Evolutionary conservation across 2,113 vertebrate species (phyloP), one percentile per base, ranked within the genome.

Genomic region (Colistium nudipinnis): DNA sequence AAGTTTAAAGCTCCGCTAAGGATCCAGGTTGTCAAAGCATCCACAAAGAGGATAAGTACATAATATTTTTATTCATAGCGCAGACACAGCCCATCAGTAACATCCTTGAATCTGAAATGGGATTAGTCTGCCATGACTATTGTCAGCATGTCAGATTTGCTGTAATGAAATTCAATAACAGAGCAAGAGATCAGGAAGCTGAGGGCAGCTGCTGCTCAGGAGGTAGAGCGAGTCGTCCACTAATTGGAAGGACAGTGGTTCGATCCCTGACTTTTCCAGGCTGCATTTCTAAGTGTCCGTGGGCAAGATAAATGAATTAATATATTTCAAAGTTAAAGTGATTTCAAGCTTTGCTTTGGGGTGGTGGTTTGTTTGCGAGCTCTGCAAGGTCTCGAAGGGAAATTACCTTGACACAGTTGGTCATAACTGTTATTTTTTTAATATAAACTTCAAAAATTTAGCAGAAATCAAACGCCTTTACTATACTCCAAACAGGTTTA

Each of bases 141-240:
- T 69, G 54, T 61, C 44, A 70, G 52, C 31, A 24, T 71, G 52
- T 74, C 67, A 79, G 56, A 71, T 77, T 74, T 76, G 7, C 57
- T 61, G 61, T 28, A 49, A 16, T 41, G 49, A 20, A 76, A 79
- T 63, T 68, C 45, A 74, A 43, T 67, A 65, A 55, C 25, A 60
- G 31, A 44, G 43, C 27, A 54, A 56, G n/a, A 39, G 38, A 55
- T 54, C n/a, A 20, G 30, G n/a, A 22, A 30, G n/a, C 28, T 48
- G 22, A 33, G n/a, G 28, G 51, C 51, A 12, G 16, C 17, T n/a
- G 51, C 6, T 16, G 51, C n/a, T 54, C 31, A 20, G 30, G n/a
- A 54, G 31, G 17, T 14, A 22, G n/a, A 19, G 11, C 19, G 5
- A 19, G 31, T 35, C n/a, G 6, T n/a, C 31, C 52, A 54, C 52